Base-by-base conservation (phyloP, 2,888 invertebrate species). In the Acleris laterana region DNA sequence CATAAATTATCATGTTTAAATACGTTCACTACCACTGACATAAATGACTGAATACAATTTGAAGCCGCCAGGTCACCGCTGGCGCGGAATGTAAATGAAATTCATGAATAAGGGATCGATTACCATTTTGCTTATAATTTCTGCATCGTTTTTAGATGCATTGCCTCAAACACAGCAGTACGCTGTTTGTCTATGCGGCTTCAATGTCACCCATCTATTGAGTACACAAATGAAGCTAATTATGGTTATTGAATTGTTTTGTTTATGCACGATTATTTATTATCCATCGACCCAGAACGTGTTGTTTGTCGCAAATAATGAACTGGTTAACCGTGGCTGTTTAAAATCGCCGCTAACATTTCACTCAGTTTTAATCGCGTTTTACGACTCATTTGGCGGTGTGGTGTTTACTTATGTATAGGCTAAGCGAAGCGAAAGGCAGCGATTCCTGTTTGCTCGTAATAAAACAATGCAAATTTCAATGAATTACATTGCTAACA, bases 281-380 rank as follows among this genome's bases (percentile, higher is more conserved):
- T 57, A 66, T 48, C n/a, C 46, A 22, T 44, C 46, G 20, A 28
- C 16, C 19, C 56, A 62, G 42, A 50, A 49, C 65, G 56, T 57
- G 62, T 52, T 48, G 61, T 66, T 65, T 62, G 57, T 62, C 51
- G 66, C 52, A 66, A 62, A 66, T 66, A 66, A 66, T 57, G 57
- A 66, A 66, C 61, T 62, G 62, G 66, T 66, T 66, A 66, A 62
- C 65, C 65, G 46, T 66, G 65, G 51, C 50, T 56, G 56, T 66
- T 66, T 46, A 46, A 61, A 61, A 56, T 25, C 50, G 16, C 60
- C 20, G 44, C 61, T 51, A 50, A 57, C 56, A 61, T 66, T 65
- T 66, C 65, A 51, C 61, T 66, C 50, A 63, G 51, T 57, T 51
- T 61, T 57, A 61, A 57, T 61, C 50, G 56, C 32, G 49, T 50